Base-by-base conservation (phyloP, 2,888 invertebrate species). In the Drosophila falleni region DNA sequence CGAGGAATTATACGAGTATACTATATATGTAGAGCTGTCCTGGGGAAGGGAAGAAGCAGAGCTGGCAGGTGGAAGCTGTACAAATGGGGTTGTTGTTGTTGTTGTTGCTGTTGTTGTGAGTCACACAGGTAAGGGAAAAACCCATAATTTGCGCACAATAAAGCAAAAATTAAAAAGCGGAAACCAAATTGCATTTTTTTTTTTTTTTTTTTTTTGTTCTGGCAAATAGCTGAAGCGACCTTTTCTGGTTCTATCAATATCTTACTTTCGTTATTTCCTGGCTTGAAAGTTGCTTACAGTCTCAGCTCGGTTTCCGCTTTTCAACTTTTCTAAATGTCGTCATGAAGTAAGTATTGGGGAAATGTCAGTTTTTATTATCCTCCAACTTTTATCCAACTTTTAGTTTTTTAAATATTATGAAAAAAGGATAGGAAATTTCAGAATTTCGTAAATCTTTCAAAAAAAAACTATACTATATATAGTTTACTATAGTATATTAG, bases 91-190 rank as follows among this genome's bases (percentile, higher is more conserved):
- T 47, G 15, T 41, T 67, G 56, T 53, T 53, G 31, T 16, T 50
- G 10, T 23, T 46, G 5, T 23, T 59, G 46, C 26, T 37, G 16
- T 16, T 50, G 16, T 29, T 35, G 35, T 15, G 33, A 37, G 42
- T 33, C 11, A 29, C 16, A 50, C 55, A 64, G 62, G 63, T 70
- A 41, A 56, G 53, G 55, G 72, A 41, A 73, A 35, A 50, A 33
- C 10, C 56, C 63, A 87, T 81, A 87, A 75, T 81, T 87, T 82
- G 65, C 84, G 81, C 85, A 89, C 86, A 81, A 87, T 89, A 89
- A 87, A 89, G 80, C 86, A 89, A 89, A 87, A 89, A 89, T 89
- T 89, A 87, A 87, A 87, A 84, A 81, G 75, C 87, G 85, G 85
- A 79, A 88, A 78, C 67, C 78, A 76, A 77, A 87, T 85, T 80